A percentile compares a stretch with the other conserved stretches of the same genome.
Conservation (phyloP, 2,888 invertebrate species). For the Deroplatys truncata region DNA sequence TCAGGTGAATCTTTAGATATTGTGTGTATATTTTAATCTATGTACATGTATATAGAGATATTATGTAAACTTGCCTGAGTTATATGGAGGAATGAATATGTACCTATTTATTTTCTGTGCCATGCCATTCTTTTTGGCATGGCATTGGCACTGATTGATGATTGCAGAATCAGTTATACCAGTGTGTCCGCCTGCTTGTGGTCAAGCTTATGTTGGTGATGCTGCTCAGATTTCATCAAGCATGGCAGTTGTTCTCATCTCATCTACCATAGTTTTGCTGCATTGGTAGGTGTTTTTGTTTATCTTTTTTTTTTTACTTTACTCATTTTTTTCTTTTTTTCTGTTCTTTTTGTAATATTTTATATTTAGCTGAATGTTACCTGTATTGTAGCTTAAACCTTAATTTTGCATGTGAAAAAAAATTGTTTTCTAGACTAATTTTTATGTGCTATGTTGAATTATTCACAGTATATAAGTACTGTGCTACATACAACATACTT, state of each 20-base stretch:
- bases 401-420: not conserved
- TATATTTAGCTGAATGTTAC: not conserved
- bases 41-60: not conserved
- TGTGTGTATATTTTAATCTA: too few species aligned
- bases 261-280: conserved; percentile 47
- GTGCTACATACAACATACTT: too few species aligned
- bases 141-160: conserved; percentile 11
- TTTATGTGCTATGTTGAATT: too few species aligned
- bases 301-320: not conserved
- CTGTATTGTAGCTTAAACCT: not conserved
- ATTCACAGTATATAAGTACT: too few species aligned
- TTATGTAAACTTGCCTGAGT: not conserved
- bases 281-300: conserved; percentile 45
- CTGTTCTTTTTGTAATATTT: not conserved
- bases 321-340: too few species aligned
- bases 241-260: conserved; percentile 51
- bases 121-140: not conserved
- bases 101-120: not conserved
- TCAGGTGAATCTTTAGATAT: too few species aligned
- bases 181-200: conserved; percentile 90
- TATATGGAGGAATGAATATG: not conserved
- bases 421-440: not conserved
- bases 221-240: conserved; percentile 50
- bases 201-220: conserved; percentile 59
- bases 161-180: conserved; percentile 82